These are phyloP conservation scores for Paramormyrops kingsleyae DNA, from an alignment of 2,113 vertebrate species.

Conservation along the genomic window DNA sequence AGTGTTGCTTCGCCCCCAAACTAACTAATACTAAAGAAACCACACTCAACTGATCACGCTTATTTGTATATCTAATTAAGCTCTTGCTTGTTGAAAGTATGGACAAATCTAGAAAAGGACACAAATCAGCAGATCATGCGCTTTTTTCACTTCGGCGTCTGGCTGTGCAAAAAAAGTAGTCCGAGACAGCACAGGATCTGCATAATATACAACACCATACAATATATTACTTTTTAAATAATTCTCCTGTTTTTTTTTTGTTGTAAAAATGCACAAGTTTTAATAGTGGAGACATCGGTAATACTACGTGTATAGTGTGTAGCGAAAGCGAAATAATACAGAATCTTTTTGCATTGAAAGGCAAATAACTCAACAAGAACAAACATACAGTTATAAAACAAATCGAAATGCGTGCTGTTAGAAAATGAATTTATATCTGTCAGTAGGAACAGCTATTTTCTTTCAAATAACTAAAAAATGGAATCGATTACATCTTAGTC, in stretches of 20 bases:
- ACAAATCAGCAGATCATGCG: not conserved
- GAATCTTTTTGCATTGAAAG: not conserved
- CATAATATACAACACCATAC: not conserved
- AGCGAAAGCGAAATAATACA: not conserved
- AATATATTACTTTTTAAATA: not conserved
- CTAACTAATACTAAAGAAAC: not conserved
- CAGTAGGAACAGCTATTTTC: not conserved
- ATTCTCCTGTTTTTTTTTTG: not conserved
- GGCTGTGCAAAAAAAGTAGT: not conserved
- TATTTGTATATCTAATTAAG: not conserved
- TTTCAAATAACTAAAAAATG: not conserved
- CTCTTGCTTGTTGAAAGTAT: not conserved
- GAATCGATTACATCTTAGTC: not conserved
- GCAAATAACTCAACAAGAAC: not conserved
- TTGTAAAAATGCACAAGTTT: not conserved
- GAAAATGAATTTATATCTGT: not conserved
- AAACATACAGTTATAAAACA: not conserved
- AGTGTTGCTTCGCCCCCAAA: not conserved
- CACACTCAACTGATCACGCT: not conserved
- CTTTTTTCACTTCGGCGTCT: not conserved
- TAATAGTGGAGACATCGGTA: not conserved
- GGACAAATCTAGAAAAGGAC: not conserved
- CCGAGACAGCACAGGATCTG: not conserved
- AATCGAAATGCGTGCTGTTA: not conserved
- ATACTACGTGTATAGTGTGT: not conserved